These are phyloP conservation scores for Thalassoma bifasciatum DNA, from an alignment of 2,113 vertebrate genomes.

Conservation along the genomic window DNA sequence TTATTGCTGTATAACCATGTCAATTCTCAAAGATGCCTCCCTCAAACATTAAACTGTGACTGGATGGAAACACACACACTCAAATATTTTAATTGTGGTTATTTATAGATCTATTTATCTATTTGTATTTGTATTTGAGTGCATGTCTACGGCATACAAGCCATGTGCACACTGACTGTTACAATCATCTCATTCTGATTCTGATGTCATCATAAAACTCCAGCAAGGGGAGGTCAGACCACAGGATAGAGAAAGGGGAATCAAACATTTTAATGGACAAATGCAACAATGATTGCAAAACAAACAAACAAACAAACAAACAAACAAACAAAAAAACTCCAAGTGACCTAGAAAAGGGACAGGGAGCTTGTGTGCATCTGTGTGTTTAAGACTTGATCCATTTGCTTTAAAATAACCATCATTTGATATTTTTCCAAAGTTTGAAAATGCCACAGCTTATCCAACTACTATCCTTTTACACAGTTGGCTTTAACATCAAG, in stretches of 20 bases:
- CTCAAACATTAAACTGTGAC: not conserved
- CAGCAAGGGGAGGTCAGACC: not conserved
- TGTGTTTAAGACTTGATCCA: conserved; percentile 27
- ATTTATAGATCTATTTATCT: no score
- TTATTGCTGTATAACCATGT: not conserved
- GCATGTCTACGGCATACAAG: no score
- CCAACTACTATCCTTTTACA: conserved; percentile 49
- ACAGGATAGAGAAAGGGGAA: not conserved
- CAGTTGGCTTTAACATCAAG: conserved; percentile 55
- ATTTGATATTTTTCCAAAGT: conserved; percentile 39
- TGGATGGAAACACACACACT: not conserved
- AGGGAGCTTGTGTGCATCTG: not conserved
- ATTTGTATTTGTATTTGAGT: no score
- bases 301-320: no score
- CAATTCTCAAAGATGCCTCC: not conserved
- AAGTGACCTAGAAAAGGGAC: not conserved
- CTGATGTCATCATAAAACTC: not conserved
- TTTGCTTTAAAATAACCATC: conserved; percentile 38
- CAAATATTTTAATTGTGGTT: no score
- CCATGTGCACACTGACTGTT: no score
- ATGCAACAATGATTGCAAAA: not conserved
- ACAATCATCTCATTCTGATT: not conserved
- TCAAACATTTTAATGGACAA: not conserved
- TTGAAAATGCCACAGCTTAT: conserved; percentile 44
- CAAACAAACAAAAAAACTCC: no score